phyloP scores from a whole-genome alignment of 1,140 invertebrate genomes.

The Trypoxylus dichotomus region DNA sequence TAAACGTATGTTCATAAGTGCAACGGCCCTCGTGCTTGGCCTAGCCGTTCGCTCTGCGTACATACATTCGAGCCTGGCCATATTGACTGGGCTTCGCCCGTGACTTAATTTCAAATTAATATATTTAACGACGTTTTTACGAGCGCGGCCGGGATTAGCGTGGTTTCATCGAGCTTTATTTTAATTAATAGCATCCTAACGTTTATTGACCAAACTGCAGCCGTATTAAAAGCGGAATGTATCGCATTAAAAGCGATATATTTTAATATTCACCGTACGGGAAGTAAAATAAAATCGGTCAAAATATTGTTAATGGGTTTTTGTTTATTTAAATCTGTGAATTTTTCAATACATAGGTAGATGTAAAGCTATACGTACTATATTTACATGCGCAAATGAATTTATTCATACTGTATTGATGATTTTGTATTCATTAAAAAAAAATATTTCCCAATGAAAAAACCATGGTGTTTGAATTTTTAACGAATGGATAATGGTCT shows the following conservation, averaged over 20 bases:
- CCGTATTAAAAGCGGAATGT: neutral
- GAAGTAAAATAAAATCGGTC: too few species aligned
- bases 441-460: too few species aligned
- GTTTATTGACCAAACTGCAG: neutral
- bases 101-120: constrained; percentile 21
- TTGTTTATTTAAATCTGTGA: neutral
- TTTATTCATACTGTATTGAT: neutral
- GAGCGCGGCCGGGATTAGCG: neutral
- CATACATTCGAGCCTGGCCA: neutral
- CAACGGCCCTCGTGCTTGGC: too few species aligned
- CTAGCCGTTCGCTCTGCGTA: too few species aligned
- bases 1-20: too few species aligned
- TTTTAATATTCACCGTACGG: neutral
- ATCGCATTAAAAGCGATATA: constrained; percentile 1
- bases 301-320: neutral
- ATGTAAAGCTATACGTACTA: neutral
- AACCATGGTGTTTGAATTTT: too few species aligned
- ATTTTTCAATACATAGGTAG: neutral
- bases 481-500: too few species aligned
- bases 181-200: constrained; percentile 6
- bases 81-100: constrained; percentile 3
- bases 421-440: too few species aligned
- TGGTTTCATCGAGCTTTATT: constrained; percentile 13
- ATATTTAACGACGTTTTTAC: constrained; percentile 25
- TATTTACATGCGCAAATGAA: neutral